Conservation (phyloP, 64 coral and sea anemone genomes). For the Dendrophyllia cribrosa region DNA sequence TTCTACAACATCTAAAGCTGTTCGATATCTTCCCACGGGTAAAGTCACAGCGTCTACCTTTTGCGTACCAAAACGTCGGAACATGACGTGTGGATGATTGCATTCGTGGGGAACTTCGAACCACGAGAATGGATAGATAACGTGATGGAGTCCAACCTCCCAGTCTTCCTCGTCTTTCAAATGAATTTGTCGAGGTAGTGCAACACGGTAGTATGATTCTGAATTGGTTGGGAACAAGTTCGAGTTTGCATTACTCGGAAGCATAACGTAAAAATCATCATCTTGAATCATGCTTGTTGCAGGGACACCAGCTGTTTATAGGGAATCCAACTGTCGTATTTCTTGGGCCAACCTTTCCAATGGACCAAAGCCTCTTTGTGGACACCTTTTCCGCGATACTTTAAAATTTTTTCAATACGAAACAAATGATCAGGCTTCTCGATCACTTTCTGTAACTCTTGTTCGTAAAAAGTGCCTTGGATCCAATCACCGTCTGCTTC, state of each 20-base stretch:
- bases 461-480: slow-evolving; percentile 35
- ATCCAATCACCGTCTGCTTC: no score
- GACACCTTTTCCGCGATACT: not conserved
- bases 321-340: not conserved
- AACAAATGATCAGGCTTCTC: slow-evolving; percentile 36
- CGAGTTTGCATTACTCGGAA: not conserved
- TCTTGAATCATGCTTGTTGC: not conserved
- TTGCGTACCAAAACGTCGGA: not conserved
- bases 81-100: not conserved
- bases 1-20: not conserved
- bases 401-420: slow-evolving; percentile 30
- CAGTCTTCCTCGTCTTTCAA: not conserved
- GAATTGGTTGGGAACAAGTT: not conserved
- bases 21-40: not conserved
- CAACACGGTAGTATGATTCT: not conserved
- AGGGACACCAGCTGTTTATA: not conserved
- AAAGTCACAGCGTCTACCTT: not conserved
- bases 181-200: not conserved
- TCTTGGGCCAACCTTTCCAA: not conserved
- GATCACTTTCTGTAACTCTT: slow-evolving; percentile 31
- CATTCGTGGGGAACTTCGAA: not conserved
- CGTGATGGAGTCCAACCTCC: not conserved
- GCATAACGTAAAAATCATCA: not conserved
- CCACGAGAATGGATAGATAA: not conserved
- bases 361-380: not conserved